Evolutionary conservation across 2,888 invertebrate genomes (phyloP).

Genomic region (Euspilapteryx auroguttella): DNA sequence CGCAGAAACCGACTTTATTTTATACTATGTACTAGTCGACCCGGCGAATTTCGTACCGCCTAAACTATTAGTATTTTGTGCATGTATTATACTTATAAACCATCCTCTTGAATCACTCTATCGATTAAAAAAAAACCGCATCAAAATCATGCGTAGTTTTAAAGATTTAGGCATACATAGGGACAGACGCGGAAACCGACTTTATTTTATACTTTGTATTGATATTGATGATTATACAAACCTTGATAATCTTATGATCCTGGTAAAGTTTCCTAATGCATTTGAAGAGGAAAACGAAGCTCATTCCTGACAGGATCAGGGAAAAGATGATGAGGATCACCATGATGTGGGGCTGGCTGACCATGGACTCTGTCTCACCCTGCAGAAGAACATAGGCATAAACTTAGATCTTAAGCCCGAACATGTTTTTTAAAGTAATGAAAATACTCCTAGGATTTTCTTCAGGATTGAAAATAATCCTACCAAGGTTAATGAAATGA

Average conservation of each 20-base stretch:
- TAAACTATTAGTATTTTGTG: not conserved
- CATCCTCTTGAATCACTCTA: not conserved
- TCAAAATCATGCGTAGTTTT: not conserved
- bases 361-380: slow-evolving; percentile 46
- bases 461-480: no score
- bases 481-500: no score
- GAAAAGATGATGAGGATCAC: slow-evolving; percentile 88
- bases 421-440: no score
- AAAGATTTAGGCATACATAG: not conserved
- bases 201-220: no score
- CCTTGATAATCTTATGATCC: slow-evolving; percentile 86
- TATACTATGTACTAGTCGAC: not conserved
- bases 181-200: no score
- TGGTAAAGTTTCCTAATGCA: slow-evolving; percentile 83
- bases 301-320: slow-evolving; percentile 84
- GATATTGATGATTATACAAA: no score
- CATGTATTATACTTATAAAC: not conserved
- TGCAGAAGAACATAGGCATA: no score
- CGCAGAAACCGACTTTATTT: no score
- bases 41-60: not conserved
- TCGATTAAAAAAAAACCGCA: not conserved
- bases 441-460: no score
- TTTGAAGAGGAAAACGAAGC: slow-evolving; percentile 85
- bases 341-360: slow-evolving; percentile 66
- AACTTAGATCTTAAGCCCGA: no score